phyloP scores from a whole-genome alignment of 2,797 vertebrate species.

The Catharus ustulatus region DNA sequence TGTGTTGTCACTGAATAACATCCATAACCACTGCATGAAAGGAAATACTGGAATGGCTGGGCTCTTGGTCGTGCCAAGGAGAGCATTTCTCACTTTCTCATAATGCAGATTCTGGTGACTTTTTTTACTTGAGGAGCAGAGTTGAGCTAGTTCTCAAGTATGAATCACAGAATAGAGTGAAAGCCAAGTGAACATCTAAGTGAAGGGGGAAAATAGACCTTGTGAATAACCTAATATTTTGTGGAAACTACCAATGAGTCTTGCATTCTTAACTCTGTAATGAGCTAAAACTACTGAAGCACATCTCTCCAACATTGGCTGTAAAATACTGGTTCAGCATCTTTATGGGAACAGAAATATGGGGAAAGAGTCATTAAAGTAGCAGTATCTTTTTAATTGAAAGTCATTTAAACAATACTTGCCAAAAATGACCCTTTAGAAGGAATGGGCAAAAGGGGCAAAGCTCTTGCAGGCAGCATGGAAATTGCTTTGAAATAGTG shows the following conservation, averaged over 20 bases:
- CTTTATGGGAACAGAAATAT: not conserved
- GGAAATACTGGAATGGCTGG: not conserved
- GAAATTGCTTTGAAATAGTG: not conserved
- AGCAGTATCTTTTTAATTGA: not conserved
- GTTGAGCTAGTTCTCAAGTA: not conserved
- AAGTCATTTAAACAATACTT: not conserved
- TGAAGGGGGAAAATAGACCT: not conserved
- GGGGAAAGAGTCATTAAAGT: not conserved
- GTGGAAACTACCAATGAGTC: not conserved
- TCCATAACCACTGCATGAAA: not conserved
- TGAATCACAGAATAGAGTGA: not conserved
- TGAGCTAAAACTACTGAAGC: not conserved
- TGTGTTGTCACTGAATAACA: not conserved
- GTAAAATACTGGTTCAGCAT: not conserved
- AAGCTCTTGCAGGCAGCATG: not conserved
- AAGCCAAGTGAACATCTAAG: not conserved
- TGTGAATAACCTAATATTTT: not conserved
- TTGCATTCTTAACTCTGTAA: not conserved
- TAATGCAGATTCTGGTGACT: not conserved
- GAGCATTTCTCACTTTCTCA: not conserved
- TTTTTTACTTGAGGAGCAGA: not conserved
- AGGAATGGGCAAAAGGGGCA: not conserved
- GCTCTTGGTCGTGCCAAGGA: not conserved
- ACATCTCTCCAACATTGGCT: not conserved
- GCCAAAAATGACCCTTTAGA: not conserved